Evolutionary conservation across 2,797 vertebrate genomes (phyloP).

Genomic region (Chrysocyon brachyurus): DNA sequence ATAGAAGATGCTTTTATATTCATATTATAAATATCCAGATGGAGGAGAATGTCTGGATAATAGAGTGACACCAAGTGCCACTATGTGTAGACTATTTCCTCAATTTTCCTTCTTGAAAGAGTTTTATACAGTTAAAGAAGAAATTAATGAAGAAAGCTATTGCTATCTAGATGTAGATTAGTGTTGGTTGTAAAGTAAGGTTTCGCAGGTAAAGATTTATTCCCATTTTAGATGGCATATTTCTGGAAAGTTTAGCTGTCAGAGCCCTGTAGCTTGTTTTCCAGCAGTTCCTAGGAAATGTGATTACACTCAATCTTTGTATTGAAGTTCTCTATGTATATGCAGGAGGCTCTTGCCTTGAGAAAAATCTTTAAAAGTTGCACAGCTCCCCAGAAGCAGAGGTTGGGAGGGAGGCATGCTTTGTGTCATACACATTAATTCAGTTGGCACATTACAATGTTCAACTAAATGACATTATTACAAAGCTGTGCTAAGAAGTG

Average conservation of each 20-base stretch:
- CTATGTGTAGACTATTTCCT: constrained; percentile 58
- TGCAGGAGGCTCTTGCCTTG: constrained; percentile 89
- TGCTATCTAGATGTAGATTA: constrained; percentile 17
- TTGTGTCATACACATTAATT: constrained; percentile 95
- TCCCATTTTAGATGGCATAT: background rate
- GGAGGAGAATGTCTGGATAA: background rate
- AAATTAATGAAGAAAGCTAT: background rate
- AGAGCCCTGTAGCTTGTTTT: constrained; percentile 11
- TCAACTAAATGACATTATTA: constrained; percentile 99
- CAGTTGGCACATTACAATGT: constrained; percentile 96
- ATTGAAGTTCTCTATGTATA: constrained; percentile 90
- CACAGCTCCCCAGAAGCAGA: constrained; percentile 90
- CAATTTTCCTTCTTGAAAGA: background rate
- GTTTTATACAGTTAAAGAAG: background rate
- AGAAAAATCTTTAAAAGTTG: constrained; percentile 92
- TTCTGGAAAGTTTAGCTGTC: background rate
- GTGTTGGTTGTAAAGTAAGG: background rate
- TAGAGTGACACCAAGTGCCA: background rate
- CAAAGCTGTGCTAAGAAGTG: constrained; percentile 96
- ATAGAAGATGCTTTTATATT: background rate
- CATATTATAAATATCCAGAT: background rate
- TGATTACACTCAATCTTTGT: constrained; percentile 87
- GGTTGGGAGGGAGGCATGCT: constrained; percentile 92
- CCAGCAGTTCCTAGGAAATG: background rate
- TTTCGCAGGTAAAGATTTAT: background rate